phyloP scores from a whole-genome alignment of 64 coral and sea anemone species.

The Montipora cactus region DNA sequence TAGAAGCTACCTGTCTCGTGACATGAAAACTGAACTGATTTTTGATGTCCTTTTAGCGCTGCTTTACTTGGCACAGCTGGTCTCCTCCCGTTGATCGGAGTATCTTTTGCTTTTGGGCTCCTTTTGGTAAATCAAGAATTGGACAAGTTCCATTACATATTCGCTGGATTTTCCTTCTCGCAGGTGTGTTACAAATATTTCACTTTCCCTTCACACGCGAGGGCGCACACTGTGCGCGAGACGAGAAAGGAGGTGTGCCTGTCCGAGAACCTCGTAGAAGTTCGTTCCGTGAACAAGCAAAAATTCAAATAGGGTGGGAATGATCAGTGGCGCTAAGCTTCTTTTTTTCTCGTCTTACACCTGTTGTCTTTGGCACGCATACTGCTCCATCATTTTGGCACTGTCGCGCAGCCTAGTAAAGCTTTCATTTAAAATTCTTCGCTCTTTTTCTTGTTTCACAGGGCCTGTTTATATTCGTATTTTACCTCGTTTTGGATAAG shows the following conservation, averaged over 20 bases:
- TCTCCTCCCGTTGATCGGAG: constrained; percentile 78
- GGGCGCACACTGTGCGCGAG: too few relatives aligned
- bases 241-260: too few relatives aligned
- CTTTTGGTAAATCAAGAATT: constrained; percentile 86
- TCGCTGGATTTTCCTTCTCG: constrained; percentile 82
- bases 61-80: constrained; percentile 80
- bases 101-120: constrained; percentile 86
- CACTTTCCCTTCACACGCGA: not conserved
- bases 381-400: too few relatives aligned
- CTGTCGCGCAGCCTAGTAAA: not conserved
- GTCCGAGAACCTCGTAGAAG: too few relatives aligned
- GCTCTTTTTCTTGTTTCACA: constrained; percentile 43
- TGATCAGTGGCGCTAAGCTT: too few relatives aligned
- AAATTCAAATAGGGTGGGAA: too few relatives aligned
- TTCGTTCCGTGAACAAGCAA: too few relatives aligned
- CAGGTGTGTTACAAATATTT: constrained; percentile 62
- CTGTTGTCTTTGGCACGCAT: too few relatives aligned
- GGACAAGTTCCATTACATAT: constrained; percentile 91
- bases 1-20: not conserved
- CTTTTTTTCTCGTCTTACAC: too few relatives aligned
- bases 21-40: not conserved
- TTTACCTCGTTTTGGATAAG: constrained; percentile 91
- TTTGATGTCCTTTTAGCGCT: constrained; percentile 41
- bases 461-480: constrained; percentile 92
- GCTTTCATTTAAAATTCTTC: not conserved